Evolutionary conservation across 2,888 invertebrate genomes (phyloP).

Genomic region (Anodontia alba): DNA sequence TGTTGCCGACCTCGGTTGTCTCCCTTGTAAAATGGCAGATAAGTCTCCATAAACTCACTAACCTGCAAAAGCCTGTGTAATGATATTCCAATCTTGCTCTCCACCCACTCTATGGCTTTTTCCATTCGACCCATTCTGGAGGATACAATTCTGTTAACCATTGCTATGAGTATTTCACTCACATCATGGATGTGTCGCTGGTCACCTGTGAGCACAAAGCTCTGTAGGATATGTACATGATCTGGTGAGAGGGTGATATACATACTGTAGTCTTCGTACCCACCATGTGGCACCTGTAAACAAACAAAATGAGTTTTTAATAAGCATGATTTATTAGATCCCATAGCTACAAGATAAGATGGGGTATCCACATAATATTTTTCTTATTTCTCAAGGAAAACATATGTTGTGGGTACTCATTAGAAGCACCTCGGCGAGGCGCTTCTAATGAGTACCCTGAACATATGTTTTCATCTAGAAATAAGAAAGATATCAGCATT

Average conservation of each 20-base stretch:
- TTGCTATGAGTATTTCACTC: constrained; percentile 58
- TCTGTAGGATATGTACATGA: constrained; percentile 52
- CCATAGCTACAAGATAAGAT: not conserved
- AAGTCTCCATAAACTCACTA: too few species aligned
- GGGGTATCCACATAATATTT: too few species aligned
- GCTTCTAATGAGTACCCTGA: too few species aligned
- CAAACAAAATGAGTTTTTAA: too few species aligned
- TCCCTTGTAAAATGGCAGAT: too few species aligned
- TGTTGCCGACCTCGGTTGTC: too few species aligned
- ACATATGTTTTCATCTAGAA: too few species aligned
- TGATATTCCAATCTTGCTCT: constrained; percentile 62
- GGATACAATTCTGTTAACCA: constrained; percentile 51
- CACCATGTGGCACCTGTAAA: constrained; percentile 39
- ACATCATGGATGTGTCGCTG: constrained; percentile 62
- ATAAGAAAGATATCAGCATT: too few species aligned
- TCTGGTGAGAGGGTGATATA: constrained; percentile 54
- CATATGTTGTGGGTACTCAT: too few species aligned
- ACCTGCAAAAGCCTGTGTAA: constrained; percentile 65
- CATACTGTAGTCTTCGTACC: constrained; percentile 58
- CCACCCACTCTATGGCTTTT: constrained; percentile 56
- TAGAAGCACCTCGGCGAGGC: too few species aligned
- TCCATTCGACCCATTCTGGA: constrained; percentile 40
- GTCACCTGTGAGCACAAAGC: constrained; percentile 44
- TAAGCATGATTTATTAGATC: too few species aligned
- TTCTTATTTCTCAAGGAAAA: too few species aligned